Evolutionary conservation across 2,888 invertebrate species (phyloP), one percentile per base, ranked within the genome.

Genomic region (Clepsis dumicolana): DNA sequence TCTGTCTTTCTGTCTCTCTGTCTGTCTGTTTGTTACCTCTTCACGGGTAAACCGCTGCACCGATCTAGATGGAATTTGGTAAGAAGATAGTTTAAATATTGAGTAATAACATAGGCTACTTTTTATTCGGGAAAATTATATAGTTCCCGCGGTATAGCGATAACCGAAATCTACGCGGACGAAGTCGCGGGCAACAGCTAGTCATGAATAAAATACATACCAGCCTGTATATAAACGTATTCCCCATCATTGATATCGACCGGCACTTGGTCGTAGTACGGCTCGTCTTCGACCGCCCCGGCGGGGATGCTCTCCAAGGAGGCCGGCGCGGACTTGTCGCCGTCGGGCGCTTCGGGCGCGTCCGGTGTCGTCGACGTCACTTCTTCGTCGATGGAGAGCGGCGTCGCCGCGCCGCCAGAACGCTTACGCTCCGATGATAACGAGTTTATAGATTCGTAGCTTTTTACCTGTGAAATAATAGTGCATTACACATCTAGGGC

Each of bases 191-290:
- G 52, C 14, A 52, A 29, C n/a, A 1, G 10, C 21, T 52, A 25
- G 14, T 25, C 5, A 24, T 7, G 5, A 21, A n/a, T 60, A 16
- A 4, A 75, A 61, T 80, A 84, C 77, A 91, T 89, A 88, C 96
- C 95, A 67, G 96, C 95, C 91, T 96, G 96, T 71, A 96, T 95
- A 79, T 96, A 96, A 73, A 96, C 96, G 82, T 96, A 96, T 92
- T 97, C 96, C 64, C 96, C 96, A 74, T 95, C 95, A 73, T 94
- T 94, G 57, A 94, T 93, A 73, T 96, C 96, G 57, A 95, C 91
- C 0, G 96, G 96, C 59, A 96, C 96, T 81, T 95, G 95, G 79
- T 96, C 96, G 77, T 96, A 96, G 77, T 95, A 96, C 0, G 96
- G 96, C 78, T 96, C 96, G 75, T 95, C 95, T 66, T 94, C 93